Evolutionary conservation across 2,888 invertebrate genomes (phyloP).

Genomic region (Callyntrura guangdongensis): DNA sequence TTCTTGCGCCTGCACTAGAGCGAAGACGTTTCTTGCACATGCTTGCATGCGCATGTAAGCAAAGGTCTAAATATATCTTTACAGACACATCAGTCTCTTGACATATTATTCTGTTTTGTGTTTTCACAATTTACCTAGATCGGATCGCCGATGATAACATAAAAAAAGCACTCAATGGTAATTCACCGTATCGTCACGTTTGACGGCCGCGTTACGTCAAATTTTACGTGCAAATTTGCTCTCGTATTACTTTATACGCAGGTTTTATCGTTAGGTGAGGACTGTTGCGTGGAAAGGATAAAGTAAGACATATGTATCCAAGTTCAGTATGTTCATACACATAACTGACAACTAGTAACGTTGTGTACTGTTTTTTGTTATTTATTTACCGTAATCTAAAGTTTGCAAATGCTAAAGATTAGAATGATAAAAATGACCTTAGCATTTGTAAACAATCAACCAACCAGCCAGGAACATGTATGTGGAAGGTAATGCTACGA

Average conservation of each 20-base stretch:
- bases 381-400: conserved; percentile 62
- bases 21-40: conserved; percentile 14
- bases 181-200: conserved; percentile 77
- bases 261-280: neutral
- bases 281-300: neutral
- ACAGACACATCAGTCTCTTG: neutral
- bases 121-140: conserved; percentile 34
- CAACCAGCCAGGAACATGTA: too few relatives aligned
- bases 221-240: conserved; percentile 58
- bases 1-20: conserved; percentile 32
- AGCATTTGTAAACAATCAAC: neutral
- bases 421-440: neutral
- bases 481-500: too few relatives aligned
- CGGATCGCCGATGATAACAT: conserved; percentile 24
- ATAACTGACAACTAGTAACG: neutral
- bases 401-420: conserved; percentile 27
- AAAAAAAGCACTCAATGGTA: conserved; percentile 58
- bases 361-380: neutral
- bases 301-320: neutral
- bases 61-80: conserved; percentile 25
- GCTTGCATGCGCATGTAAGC: neutral
- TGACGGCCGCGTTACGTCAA: conserved; percentile 60
- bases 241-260: neutral
- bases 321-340: neutral
- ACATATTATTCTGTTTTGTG: neutral